Evolutionary conservation across 2,113 vertebrate genomes (phyloP).

Genomic region (Oryzias woworae): DNA sequence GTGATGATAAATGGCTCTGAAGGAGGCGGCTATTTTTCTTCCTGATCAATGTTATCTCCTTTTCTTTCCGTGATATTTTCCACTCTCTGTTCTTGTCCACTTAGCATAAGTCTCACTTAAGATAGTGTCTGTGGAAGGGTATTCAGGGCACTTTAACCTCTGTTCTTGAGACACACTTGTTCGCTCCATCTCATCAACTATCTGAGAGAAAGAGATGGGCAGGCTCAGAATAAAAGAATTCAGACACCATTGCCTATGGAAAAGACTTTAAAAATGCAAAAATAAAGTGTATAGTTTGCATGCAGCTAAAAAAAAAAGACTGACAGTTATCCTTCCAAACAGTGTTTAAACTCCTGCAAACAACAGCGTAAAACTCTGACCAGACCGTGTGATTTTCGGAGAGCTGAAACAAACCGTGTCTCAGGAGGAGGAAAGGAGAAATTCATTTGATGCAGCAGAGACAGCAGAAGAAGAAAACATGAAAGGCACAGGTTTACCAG

Average conservation of each 20-base stretch:
- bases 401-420: conserved; percentile 68
- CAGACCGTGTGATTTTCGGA: conserved; percentile 68
- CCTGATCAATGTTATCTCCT: conserved; percentile 70
- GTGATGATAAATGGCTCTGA: conserved; percentile 62
- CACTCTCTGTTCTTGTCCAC: conserved; percentile 55
- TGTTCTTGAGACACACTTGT: conserved; percentile 51
- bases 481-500: conserved; percentile 66
- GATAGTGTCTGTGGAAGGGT: conserved; percentile 70
- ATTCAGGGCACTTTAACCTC: conserved; percentile 56
- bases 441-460: conserved; percentile 65
- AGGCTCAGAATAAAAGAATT: conserved; percentile 7
- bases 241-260: no score
- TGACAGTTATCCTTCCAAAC: conserved; percentile 48
- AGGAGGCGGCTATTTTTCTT: conserved; percentile 58
- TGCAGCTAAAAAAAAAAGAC: conserved; percentile 12
- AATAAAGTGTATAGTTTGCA: conserved; percentile 1
- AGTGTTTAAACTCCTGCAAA: conserved; percentile 57
- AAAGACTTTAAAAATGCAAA: neutral
- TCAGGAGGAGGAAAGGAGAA: conserved; percentile 53
- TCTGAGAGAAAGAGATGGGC: conserved; percentile 45
- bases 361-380: conserved; percentile 60
- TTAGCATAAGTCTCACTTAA: conserved; percentile 67
- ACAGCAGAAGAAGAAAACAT: conserved; percentile 49
- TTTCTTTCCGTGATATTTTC: conserved; percentile 28
- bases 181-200: conserved; percentile 59